These are phyloP conservation scores for Drosophila quadrilineata DNA, from an alignment of 1,140 invertebrate species.

Conservation along the genomic window DNA sequence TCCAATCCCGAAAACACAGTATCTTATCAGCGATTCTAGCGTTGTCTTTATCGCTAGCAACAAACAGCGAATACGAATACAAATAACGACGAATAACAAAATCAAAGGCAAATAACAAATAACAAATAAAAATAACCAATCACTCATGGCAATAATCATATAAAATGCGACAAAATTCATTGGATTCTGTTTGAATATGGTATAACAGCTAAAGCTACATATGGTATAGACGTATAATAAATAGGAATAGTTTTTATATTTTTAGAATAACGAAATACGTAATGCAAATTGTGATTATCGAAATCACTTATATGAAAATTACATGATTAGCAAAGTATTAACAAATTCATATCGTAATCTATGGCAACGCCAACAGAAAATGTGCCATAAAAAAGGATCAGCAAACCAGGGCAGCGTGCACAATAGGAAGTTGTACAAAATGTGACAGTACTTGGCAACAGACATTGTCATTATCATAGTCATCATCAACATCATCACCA, in stretches of 20 bases:
- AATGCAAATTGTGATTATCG: not conserved
- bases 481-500: not conserved
- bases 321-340: too few relatives aligned
- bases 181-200: constrained; percentile 11
- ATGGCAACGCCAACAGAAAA: constrained; percentile 5
- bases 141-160: constrained; percentile 22
- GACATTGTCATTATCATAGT: not conserved
- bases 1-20: constrained; percentile 20
- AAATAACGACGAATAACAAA: constrained; percentile 28
- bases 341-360: too few relatives aligned
- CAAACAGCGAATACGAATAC: constrained; percentile 34
- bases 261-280: not conserved
- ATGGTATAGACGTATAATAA: not conserved
- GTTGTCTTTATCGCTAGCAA: constrained; percentile 60
- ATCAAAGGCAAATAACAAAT: constrained; percentile 41
- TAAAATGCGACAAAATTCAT: constrained; percentile 11
- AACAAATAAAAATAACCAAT: constrained; percentile 36
- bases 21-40: constrained; percentile 70
- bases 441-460: constrained; percentile 20
- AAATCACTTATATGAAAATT: not conserved
- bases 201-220: constrained; percentile 5
- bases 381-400: not conserved
- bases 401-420: not conserved
- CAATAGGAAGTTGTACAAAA: constrained; percentile 1
- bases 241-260: constrained; percentile 6